Evolutionary conservation across 1,140 invertebrate species (phyloP).

Genomic region (Ephestia elutella): DNA sequence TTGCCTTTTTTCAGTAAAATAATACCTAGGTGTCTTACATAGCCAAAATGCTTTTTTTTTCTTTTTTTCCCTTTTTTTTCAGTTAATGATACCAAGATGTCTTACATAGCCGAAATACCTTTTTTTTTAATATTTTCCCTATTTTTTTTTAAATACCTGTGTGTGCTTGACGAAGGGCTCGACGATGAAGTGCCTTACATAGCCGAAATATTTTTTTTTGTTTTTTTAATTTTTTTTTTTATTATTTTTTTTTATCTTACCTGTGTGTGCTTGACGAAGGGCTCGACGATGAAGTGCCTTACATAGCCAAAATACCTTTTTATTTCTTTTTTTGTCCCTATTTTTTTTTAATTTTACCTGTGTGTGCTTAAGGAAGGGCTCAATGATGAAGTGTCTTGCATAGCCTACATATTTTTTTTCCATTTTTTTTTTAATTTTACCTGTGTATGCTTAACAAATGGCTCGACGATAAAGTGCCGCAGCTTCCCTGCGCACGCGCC

Average conservation of each 20-base stretch:
- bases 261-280: conserved; percentile 92
- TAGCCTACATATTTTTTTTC: background rate
- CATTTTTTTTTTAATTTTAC: conserved; percentile 57
- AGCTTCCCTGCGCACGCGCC: conserved; percentile 91
- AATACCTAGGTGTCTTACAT: background rate
- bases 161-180: too few species aligned
- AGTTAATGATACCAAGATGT: too few species aligned
- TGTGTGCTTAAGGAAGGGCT: conserved; percentile 95
- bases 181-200: background rate
- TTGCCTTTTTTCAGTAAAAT: too few species aligned
- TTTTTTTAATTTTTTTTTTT: too few species aligned
- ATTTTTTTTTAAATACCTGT: conserved; percentile 78
- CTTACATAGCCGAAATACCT: too few species aligned
- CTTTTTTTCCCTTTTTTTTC: too few species aligned
- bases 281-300: conserved; percentile 98
- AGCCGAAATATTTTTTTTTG: background rate
- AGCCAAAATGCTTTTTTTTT: too few species aligned
- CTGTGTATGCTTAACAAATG: conserved; percentile 92
- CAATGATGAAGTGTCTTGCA: conserved; percentile 51
- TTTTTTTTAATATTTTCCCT: too few species aligned
- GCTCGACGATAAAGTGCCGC: conserved; percentile 97
- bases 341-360: conserved; percentile 77
- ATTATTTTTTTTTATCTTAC: too few species aligned
- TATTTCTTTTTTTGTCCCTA: too few species aligned
- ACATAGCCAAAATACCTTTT: too few species aligned